A percentile compares a stretch with the other conserved stretches of the same genome.
Conservation (phyloP, 2,797 vertebrate genomes). For the Protosalanx chinensis region DNA sequence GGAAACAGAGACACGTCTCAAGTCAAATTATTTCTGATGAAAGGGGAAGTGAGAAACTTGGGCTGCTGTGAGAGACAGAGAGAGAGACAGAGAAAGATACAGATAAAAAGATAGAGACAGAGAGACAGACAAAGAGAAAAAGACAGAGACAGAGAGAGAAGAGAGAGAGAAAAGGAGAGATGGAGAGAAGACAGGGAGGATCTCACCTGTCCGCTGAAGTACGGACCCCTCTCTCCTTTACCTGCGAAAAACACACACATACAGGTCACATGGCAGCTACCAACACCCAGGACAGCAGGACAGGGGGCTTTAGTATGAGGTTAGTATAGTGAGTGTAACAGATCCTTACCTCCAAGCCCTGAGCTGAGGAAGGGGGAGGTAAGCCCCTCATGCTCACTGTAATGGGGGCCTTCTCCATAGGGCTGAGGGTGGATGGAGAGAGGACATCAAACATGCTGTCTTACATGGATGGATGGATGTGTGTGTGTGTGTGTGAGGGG, state of each 20-base stretch:
- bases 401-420: constrained; percentile 88
- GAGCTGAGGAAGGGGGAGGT: constrained; percentile 89
- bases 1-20: constrained; percentile 35
- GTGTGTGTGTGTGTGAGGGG: constrained; percentile 9
- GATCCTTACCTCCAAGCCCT: constrained; percentile 83
- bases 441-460: constrained; percentile 63
- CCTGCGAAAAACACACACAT: constrained; percentile 63
- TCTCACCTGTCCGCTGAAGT: constrained; percentile 85
- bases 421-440: constrained; percentile 63
- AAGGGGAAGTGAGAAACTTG: constrained; percentile 55
- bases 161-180: not conserved
- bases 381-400: constrained; percentile 82
- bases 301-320: not conserved
- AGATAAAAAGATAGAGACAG: not conserved
- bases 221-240: constrained; percentile 87
- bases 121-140: not conserved
- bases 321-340: not conserved
- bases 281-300: constrained; percentile 18
- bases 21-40: constrained; percentile 50
- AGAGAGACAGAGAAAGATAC: not conserved
- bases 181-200: not conserved
- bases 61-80: not conserved
- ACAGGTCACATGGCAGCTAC: constrained; percentile 37
- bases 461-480: not conserved
- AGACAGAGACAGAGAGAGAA: not conserved